Base-by-base conservation (phyloP, 1,140 invertebrate species). In the Zelostemma sp. region DNA sequence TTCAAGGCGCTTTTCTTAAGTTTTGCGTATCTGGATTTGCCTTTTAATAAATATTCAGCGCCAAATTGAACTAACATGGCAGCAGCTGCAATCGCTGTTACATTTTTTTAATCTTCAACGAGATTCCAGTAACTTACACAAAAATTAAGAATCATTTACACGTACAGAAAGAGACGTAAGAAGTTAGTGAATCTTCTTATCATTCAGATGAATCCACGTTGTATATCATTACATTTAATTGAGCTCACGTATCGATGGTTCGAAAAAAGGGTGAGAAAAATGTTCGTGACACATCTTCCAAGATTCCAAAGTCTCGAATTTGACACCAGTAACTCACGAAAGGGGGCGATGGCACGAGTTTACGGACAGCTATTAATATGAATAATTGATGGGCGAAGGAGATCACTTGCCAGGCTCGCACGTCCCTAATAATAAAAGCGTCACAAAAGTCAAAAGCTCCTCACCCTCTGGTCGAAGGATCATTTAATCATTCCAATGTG, bases 401-500 rank as follows among this genome's bases (percentile, higher is more conserved):
- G 69, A 66, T 58, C 58, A 61, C 49, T 61, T 47, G 58, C 43
- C 47, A 51, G 25, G 9, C 57, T 18, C 47, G 41, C 57, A 60
- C 57, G 49, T 57, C 33, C 43, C 35, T 18, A 47, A 67, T 59
- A 59, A 67, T 65, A 40, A 60, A 47, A 64, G 11, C 53, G 61
- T 58, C 43, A 63, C 56, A 45, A 54, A 68, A 70, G 75, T 74
- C 68, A 68, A 75, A 70, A 76, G 75, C 75, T 73, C 74, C 72
- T 69, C 50, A 57, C 54, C 67, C 75, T 25, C 46, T 21, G 21
- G 14, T 11, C 35, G 33, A 70, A 45, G 31, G 59, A 78, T 79
- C 79, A 72, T 81, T 81, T 80, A 78, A 80, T 81, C 77, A 80
- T 80, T 74, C 73, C 62, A 73, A 75, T 65, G 62, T 72, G 61